phyloP scores from a whole-genome alignment of 2,113 vertebrate species.

The Phalacrocorax carbo region DNA sequence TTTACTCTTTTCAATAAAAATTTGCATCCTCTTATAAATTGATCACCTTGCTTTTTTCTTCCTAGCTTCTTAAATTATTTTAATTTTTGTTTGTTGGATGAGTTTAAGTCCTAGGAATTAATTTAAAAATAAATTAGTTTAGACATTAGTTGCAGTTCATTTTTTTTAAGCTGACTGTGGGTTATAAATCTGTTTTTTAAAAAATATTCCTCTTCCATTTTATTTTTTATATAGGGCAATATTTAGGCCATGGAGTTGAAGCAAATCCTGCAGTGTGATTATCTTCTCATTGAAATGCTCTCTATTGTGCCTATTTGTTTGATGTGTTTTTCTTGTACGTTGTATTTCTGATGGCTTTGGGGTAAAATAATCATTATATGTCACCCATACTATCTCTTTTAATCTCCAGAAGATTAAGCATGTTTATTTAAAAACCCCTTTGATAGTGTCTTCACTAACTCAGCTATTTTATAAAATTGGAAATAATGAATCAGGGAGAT shows the following conservation, averaged over 20 bases:
- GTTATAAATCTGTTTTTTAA: background rate
- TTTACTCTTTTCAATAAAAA: slow-evolving; percentile 13
- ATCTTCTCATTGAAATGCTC: slow-evolving; percentile 49
- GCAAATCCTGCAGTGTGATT: slow-evolving; percentile 27
- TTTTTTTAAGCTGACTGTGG: background rate
- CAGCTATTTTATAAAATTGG: slow-evolving; percentile 44
- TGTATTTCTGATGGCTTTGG: slow-evolving; percentile 41
- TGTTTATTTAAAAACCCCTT: slow-evolving; percentile 62
- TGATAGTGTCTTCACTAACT: slow-evolving; percentile 61
- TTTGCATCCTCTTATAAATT: background rate
- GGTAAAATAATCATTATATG: slow-evolving; percentile 40
- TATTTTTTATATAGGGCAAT: background rate
- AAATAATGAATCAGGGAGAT: slow-evolving; percentile 55
- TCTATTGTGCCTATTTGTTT: slow-evolving; percentile 65
- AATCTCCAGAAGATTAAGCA: slow-evolving; percentile 65
- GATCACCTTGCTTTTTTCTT: background rate
- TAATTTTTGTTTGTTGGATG: background rate
- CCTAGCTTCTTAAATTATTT: background rate
- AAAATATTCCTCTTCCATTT: background rate
- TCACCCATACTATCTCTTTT: slow-evolving; percentile 51
- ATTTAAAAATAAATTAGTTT: slow-evolving; percentile 5
- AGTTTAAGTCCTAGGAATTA: slow-evolving; percentile 15
- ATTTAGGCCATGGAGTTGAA: slow-evolving; percentile 15
- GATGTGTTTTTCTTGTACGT: slow-evolving; percentile 38
- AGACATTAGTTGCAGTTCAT: background rate